Base-by-base conservation (phyloP, 2,888 invertebrate species). In the Drosophila cognata region DNA sequence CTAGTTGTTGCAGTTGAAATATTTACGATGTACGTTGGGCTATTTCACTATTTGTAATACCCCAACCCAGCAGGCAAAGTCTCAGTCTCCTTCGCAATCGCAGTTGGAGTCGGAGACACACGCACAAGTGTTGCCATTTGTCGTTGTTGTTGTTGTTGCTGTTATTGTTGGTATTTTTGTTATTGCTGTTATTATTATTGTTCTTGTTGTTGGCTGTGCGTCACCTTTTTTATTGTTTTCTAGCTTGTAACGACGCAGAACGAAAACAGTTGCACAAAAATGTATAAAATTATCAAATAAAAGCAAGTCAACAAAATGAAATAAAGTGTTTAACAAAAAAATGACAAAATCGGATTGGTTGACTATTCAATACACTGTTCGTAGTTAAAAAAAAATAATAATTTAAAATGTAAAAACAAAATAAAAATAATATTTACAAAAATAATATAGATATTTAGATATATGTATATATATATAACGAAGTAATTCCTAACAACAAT, bases 21-120 rank as follows among this genome's bases (percentile, higher is more conserved):
- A 89, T 87, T 87, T 87, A 87, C 87, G 89, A 89, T 83, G 86
- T 88, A 89, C 88, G 86, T 82, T 86, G 89, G 86, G 85, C 89
- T 88, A 81, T 89, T 84, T 79, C 89, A 88, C 85, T 85, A 85
- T 85, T 85, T 85, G 84, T 87, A 84, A 77, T 77, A 78, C 74
- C 68, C 73, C 62, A 29, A 65, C 28, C 28, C 59, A 25, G 50
- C 18, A 33, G 25, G 21, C 51, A 63, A 55, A 57, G 77, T 52
- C 52, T 50, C 46, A 36, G 38, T 57, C 33, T 28, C 10, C 29
- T 28, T 53, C 21, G 18, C 43, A 56, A 59, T 71, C 46, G 53
- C 33, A 71, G 43, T 36, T n/a, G 59, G 59, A 71, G 71, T 25
- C 41, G 70, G 51, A 61, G 78, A 88, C 83, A 88, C 83, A 87